phyloP scores from a whole-genome alignment of 2,888 invertebrate species.

The Coronaproctus castanopsis region DNA sequence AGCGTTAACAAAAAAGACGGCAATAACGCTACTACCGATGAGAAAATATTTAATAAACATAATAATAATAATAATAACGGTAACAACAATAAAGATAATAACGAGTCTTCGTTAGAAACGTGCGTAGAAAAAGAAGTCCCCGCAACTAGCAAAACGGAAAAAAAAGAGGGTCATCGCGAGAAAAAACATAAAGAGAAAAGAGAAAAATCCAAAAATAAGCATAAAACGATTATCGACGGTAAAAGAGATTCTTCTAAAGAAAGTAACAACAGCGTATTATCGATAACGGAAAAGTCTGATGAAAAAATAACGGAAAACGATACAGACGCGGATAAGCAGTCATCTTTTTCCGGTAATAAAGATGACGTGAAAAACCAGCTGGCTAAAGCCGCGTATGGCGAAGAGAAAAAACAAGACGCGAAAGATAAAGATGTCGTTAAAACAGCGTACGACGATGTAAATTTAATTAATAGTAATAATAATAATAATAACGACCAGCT shows the following conservation, averaged over 20 bases:
- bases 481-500: constrained; percentile 2
- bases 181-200: constrained; percentile 11
- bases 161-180: constrained; percentile 8
- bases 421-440: background rate
- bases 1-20: constrained; percentile 20
- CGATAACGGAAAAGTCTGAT: background rate
- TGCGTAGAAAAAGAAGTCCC: background rate
- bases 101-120: too few species aligned
- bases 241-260: background rate
- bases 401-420: background rate
- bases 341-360: too few species aligned
- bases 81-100: constrained; percentile 6
- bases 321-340: background rate
- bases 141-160: constrained; percentile 1
- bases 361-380: background rate
- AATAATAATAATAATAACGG: background rate
- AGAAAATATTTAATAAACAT: constrained; percentile 9
- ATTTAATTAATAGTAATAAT: background rate
- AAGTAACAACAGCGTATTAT: too few species aligned
- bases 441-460: background rate
- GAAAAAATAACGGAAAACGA: background rate
- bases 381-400: background rate
- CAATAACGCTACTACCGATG: constrained; percentile 25
- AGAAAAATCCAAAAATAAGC: constrained; percentile 10
- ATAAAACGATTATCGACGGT: constrained; percentile 1